Evolutionary conservation across 2,888 invertebrate genomes (phyloP).

Genomic region (Acleris laterana): DNA sequence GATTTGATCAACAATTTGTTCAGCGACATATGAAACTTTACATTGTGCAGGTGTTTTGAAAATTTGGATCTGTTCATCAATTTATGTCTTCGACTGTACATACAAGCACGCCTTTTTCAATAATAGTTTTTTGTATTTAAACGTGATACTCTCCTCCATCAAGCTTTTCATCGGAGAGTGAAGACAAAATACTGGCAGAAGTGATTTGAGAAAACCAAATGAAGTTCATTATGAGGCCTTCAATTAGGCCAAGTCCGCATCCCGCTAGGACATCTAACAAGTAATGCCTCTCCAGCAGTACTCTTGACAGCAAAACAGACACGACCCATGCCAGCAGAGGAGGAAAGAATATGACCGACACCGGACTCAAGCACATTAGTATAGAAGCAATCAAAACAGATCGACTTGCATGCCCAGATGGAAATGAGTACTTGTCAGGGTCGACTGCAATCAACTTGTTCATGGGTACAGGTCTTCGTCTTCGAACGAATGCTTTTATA

Average conservation of each 20-base stretch:
- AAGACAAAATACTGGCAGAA: slow-evolving; percentile 84
- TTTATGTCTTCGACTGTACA: no score
- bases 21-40: no score
- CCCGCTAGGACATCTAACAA: slow-evolving; percentile 93
- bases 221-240: slow-evolving; percentile 86
- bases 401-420: slow-evolving; percentile 97
- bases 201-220: slow-evolving; percentile 89
- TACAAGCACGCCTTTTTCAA: no score
- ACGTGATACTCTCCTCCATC: slow-evolving; percentile 89
- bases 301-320: slow-evolving; percentile 90
- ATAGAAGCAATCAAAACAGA: slow-evolving; percentile 90
- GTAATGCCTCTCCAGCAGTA: slow-evolving; percentile 94
- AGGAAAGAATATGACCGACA: slow-evolving; percentile 85
- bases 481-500: slow-evolving; percentile 90
- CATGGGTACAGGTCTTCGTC: slow-evolving; percentile 89
- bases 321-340: slow-evolving; percentile 90
- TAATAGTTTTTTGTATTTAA: slow-evolving; percentile 48
- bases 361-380: slow-evolving; percentile 86
- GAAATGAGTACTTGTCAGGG: slow-evolving; percentile 95
- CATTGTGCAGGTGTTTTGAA: no score
- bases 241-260: slow-evolving; percentile 87
- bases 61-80: no score
- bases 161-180: slow-evolving; percentile 87
- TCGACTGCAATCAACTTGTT: slow-evolving; percentile 89
- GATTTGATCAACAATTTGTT: no score